Evolutionary conservation across 1,140 invertebrate genomes (phyloP), one percentile per base, ranked within the genome.

Genomic region (Polypedilum pembai): DNA sequence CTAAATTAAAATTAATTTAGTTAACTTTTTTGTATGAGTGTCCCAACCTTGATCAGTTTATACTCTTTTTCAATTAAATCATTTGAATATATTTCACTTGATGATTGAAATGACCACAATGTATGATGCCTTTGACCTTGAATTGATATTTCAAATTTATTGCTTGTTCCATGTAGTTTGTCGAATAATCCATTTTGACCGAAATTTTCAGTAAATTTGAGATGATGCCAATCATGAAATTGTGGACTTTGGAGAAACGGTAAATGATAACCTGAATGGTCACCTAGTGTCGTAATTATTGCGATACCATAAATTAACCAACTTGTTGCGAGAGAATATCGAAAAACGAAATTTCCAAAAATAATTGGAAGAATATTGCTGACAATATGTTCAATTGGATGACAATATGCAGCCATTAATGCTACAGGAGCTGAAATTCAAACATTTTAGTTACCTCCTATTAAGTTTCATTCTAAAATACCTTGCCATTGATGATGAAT

Each of bases 211-310:
- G 10, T 56, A n/a, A n/a, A n/a, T 92, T 93, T 93, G 75, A 91
- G 83, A 82, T 96, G 94, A 81, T 96, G 94, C 80, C 90, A 95
- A 83, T 95, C 94, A 79, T 96, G 94, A 33, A 91, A 90, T 80
- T 94, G 92, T 8, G 93, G 92, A 4, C 92, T 94, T 0, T 90
- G 90, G 75, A 94, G 88, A 78, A 94, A 91, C 0, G 94, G 94
- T 76, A 95, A 85, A 81, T 94, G 93, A 79, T 94, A 45, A 12
- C 45, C 45, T 56, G 91, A 91, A 79, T 96, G 94, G 63, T 92
- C 88, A 78, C 92, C 92, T 40, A 94, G 86, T 0, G 93, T 94
- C 7, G 90, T 91, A n/a, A 93, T 79, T 66, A 92, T 87, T 1
- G 91, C 92, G 69, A 94, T 78, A 1, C 86, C 85, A 77, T 93